Evolutionary conservation across 1,140 invertebrate species (phyloP).

Genomic region (Papilio xuthus): DNA sequence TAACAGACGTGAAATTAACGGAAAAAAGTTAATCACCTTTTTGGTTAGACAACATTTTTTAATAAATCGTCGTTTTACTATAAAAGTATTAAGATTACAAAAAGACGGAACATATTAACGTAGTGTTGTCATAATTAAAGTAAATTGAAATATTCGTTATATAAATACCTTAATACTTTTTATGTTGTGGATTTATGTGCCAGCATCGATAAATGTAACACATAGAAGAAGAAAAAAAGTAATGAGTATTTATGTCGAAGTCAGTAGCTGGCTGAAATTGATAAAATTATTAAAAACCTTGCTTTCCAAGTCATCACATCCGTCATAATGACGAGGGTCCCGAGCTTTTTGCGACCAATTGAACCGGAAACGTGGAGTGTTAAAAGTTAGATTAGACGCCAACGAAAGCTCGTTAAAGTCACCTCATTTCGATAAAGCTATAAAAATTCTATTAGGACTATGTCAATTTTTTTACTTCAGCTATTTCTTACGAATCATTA

Average conservation of each 20-base stretch:
- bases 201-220: too few species aligned
- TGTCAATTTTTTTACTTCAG: neutral
- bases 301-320: conserved; percentile 15
- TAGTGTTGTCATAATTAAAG: too few species aligned
- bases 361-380: conserved; percentile 10
- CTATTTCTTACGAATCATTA: neutral
- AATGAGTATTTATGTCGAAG: neutral
- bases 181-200: too few species aligned
- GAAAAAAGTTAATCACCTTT: too few species aligned
- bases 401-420: conserved; percentile 16
- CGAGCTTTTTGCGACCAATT: neutral
- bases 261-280: conserved; percentile 11
- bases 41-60: too few species aligned
- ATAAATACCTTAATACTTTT: too few species aligned
- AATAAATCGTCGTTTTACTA: too few species aligned
- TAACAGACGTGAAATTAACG: too few species aligned
- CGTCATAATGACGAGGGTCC: conserved; percentile 16
- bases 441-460: conserved; percentile 3
- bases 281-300: conserved; percentile 17
- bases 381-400: conserved; percentile 24
- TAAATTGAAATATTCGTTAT: too few species aligned
- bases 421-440: neutral
- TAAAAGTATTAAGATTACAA: too few species aligned
- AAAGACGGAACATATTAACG: too few species aligned
- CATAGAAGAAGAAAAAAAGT: too few species aligned